Base-by-base conservation (phyloP, 2,797 vertebrate genomes). In the Mus minutoides region DNA sequence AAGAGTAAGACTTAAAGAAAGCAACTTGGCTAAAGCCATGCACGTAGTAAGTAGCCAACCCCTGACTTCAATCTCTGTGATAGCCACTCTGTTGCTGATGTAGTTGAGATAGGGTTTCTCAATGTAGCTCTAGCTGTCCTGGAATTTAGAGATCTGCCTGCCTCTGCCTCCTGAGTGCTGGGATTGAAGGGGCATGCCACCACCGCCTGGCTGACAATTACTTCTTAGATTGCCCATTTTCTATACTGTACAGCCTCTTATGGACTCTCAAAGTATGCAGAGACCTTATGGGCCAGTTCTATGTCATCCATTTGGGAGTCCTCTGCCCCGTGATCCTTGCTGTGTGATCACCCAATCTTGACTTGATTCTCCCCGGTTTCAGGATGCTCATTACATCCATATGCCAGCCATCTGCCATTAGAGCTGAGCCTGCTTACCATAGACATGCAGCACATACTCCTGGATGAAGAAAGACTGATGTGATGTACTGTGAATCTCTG, bases 361-460 rank as follows among this genome's bases (percentile, higher is more conserved):
- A 52, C 69, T 83, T 90, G 71, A 69, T 64, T 13, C 26, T 67
- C 46, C 60, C 22, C 3, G 24, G 0, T 67, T 34, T 58, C 37
- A 49, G 24, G 34, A 56, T 52, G 29, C 64, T 21, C 56, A 80
- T 24, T 40, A 89, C 21, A 34, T 79, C 88, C 4, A 19, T 31
- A 37, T 56, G 73, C 22, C 29, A 75, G 46, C 46, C 29, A 43
- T 40, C 69, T 11, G 31, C 78, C 0, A 46, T 37, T 46, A 46
- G 58, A 92, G 40, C 4, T 8, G 58, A 82, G n/a, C 84, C 54
- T 78, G 78, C 97, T 97, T 79, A 97, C 97, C 97, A 4, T 97
- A 97, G 75, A 97, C 96, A 49, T 0, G 82, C 46, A 97, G 94
- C 75, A 13, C 19, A n/a, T 96, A 97, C 3, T 84, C 3, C 82